phyloP scores from a whole-genome alignment of 2,888 invertebrate species.

The Oscheius sp. region DNA sequence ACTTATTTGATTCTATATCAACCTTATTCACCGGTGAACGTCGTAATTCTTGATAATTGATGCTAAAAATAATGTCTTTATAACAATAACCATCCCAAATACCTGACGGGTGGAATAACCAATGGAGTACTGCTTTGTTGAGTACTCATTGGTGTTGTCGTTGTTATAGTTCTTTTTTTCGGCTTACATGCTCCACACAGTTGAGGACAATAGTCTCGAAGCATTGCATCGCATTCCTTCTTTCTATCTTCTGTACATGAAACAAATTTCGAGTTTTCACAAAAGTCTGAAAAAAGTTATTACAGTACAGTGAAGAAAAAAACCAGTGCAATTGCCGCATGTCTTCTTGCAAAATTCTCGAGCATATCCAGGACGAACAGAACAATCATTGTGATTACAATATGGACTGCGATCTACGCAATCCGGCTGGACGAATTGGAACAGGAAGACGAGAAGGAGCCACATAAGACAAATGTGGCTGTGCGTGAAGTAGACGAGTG shows the following conservation, averaged over 20 bases:
- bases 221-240: conserved; percentile 54
- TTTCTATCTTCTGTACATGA: conserved; percentile 45
- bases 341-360: conserved; percentile 56
- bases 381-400: conserved; percentile 57
- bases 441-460: conserved; percentile 4
- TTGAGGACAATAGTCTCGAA: conserved; percentile 35
- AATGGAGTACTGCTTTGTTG: neutral
- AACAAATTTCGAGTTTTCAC: conserved; percentile 34
- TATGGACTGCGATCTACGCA: conserved; percentile 56
- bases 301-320: neutral
- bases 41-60: too few species aligned
- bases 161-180: neutral
- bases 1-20: too few species aligned
- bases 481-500: conserved; percentile 24
- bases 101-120: neutral
- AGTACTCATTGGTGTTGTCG: conserved; percentile 34
- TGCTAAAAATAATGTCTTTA: too few species aligned
- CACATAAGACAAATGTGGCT: conserved; percentile 18
- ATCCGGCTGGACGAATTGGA: neutral
- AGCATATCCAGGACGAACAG: conserved; percentile 54
- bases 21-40: too few species aligned
- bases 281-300: neutral
- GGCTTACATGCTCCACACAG: conserved; percentile 28
- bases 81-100: conserved; percentile 3
- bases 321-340: conserved; percentile 53